Percentiles rank a stretch among this genome's conserved stretches.
phyloP scores from a whole-genome alignment of 1,140 invertebrate species.

The Phortica variegata region DNA sequence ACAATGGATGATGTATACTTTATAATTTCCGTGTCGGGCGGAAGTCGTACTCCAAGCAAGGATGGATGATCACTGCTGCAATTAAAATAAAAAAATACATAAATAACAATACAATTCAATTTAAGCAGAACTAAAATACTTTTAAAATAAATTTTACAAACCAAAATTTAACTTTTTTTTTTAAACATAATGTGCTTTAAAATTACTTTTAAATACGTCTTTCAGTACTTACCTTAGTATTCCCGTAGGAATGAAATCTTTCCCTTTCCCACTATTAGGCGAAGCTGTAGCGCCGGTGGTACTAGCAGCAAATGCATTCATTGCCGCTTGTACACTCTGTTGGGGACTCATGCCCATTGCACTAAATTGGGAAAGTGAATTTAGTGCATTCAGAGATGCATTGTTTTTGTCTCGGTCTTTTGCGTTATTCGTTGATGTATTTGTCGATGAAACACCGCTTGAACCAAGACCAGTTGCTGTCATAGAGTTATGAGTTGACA shows the following conservation, averaged over 20 bases:
- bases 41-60: slow-evolving; percentile 76
- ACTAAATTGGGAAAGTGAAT: slow-evolving; percentile 51
- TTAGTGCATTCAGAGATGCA: slow-evolving; percentile 51
- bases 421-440: slow-evolving; percentile 18
- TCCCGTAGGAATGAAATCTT: slow-evolving; percentile 57
- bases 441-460: not conserved
- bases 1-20: slow-evolving; percentile 84
- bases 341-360: slow-evolving; percentile 51
- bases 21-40: slow-evolving; percentile 86
- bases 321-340: slow-evolving; percentile 55
- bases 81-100: not conserved
- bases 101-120: not conserved
- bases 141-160: not conserved
- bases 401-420: slow-evolving; percentile 48
- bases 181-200: too few relatives aligned
- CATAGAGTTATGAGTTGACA: slow-evolving; percentile 49
- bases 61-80: slow-evolving; percentile 71
- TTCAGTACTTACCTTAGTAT: slow-evolving; percentile 60
- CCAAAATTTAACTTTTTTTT: too few relatives aligned
- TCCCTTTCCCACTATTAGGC: slow-evolving; percentile 20
- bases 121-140: not conserved
- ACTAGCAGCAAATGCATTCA: slow-evolving; percentile 54
- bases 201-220: too few relatives aligned
- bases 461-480: slow-evolving; percentile 1
- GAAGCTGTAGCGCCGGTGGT: not conserved